Evolutionary conservation across 2,797 vertebrate species (phyloP).

Genomic region (Sylvia borin): DNA sequence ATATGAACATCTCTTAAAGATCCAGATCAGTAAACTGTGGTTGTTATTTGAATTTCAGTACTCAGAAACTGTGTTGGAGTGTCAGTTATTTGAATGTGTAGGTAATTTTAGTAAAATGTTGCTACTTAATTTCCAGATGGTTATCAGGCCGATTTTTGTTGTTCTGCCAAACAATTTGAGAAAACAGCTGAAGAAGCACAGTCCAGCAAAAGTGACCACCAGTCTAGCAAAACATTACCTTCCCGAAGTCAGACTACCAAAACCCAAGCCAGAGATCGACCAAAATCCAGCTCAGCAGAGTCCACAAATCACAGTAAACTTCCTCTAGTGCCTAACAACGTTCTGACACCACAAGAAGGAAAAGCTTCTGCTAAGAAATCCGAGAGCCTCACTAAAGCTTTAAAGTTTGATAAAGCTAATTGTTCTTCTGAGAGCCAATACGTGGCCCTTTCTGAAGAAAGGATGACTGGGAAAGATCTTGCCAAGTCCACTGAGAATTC

Average conservation of each 20-base stretch:
- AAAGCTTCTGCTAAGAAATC: conserved; percentile 69
- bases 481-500: conserved; percentile 69
- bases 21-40: neutral
- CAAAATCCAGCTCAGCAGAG: conserved; percentile 66
- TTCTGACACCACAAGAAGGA: conserved; percentile 75
- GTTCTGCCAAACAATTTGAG: conserved; percentile 82
- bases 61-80: neutral
- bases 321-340: conserved; percentile 82
- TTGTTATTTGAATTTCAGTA: neutral
- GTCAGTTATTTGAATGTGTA: neutral
- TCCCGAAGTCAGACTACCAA: conserved; percentile 64
- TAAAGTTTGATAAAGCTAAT: conserved; percentile 74
- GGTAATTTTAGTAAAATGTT: neutral
- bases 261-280: conserved; percentile 73
- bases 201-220: conserved; percentile 62
- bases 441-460: conserved; percentile 61
- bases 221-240: conserved; percentile 59
- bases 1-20: neutral
- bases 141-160: conserved; percentile 96
- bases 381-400: conserved; percentile 74
- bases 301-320: conserved; percentile 71
- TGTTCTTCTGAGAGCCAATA: conserved; percentile 70
- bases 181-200: conserved; percentile 69
- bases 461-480: conserved; percentile 58
- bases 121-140: conserved; percentile 81